A percentile compares a stretch with the other conserved stretches of the same genome.
Conservation (phyloP, 2,888 invertebrate genomes). For the Pollenia labialis region DNA sequence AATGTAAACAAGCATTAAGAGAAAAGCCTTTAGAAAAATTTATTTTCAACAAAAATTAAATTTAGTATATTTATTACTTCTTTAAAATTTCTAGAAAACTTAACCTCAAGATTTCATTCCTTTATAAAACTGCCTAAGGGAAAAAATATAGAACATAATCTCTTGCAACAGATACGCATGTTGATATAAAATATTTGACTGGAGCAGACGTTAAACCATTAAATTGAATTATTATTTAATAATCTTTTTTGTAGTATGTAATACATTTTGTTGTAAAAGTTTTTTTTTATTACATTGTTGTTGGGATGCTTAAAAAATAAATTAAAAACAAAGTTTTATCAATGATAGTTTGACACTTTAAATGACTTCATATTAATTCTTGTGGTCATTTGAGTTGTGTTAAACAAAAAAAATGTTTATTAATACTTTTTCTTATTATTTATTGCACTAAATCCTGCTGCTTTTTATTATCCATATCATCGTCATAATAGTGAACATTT, state of each 20-base stretch:
- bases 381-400: constrained; percentile 29
- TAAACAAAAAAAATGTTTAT: background rate
- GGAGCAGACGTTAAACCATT: constrained; percentile 43
- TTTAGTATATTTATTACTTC: too few species aligned
- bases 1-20: too few species aligned
- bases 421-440: background rate
- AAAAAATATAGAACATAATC: constrained; percentile 13
- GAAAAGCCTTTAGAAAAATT: too few species aligned
- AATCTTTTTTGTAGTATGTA: constrained; percentile 43
- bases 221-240: constrained; percentile 63
- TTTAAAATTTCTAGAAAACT: background rate
- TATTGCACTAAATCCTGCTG: background rate
- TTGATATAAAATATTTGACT: constrained; percentile 42
- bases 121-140: background rate
- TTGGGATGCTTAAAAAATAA: background rate
- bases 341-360: constrained; percentile 38
- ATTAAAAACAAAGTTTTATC: constrained; percentile 11
- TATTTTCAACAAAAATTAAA: too few species aligned
- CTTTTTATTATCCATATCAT: constrained; percentile 8
- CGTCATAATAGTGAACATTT: constrained; percentile 14
- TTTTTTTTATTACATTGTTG: background rate
- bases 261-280: background rate
- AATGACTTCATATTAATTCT: constrained; percentile 34
- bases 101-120: background rate
- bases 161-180: constrained; percentile 23